A percentile compares a stretch with the other conserved stretches of the same genome.
phyloP scores from a whole-genome alignment of 1,140 invertebrate genomes.

The Pararge aegeria region DNA sequence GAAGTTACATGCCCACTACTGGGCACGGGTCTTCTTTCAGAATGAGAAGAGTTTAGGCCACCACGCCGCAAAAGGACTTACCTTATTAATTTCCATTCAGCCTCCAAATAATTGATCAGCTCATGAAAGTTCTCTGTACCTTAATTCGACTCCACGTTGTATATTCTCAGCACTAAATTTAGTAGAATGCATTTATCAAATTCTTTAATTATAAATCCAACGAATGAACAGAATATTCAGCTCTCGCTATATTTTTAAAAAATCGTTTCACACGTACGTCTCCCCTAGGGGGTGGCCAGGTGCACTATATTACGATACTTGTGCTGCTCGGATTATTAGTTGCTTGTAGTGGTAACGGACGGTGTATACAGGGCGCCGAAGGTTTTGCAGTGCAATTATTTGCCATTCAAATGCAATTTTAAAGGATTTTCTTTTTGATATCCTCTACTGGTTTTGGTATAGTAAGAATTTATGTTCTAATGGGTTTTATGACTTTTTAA shows the following conservation, averaged over 20 bases:
- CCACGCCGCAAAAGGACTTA: no score
- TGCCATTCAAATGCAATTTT: conserved; percentile 15
- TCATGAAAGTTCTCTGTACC: neutral
- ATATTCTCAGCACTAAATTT: neutral
- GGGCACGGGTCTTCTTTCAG: no score
- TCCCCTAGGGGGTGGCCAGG: conserved; percentile 25
- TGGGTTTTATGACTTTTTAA: neutral
- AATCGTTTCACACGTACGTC: conserved; percentile 50
- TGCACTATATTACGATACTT: conserved; percentile 30
- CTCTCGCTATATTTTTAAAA: conserved; percentile 39
- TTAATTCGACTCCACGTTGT: no score
- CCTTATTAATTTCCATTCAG: no score
- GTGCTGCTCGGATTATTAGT: conserved; percentile 28
- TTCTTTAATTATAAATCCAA: conserved; percentile 24
- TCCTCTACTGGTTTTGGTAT: conserved; percentile 8
- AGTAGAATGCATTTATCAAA: conserved; percentile 20
- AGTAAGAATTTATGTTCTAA: conserved; percentile 10
- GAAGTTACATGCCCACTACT: no score
- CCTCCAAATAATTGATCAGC: no score
- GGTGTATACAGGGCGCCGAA: conserved; percentile 12
- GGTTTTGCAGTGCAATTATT: conserved; percentile 13
- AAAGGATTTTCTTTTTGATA: conserved; percentile 17
- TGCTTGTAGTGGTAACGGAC: conserved; percentile 31
- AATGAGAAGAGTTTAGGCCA: no score
- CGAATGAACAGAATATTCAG: conserved; percentile 15